Evolutionary conservation across 64 coral and sea anemone species (phyloP).

Genomic region (Pocillopora verrucosa): DNA sequence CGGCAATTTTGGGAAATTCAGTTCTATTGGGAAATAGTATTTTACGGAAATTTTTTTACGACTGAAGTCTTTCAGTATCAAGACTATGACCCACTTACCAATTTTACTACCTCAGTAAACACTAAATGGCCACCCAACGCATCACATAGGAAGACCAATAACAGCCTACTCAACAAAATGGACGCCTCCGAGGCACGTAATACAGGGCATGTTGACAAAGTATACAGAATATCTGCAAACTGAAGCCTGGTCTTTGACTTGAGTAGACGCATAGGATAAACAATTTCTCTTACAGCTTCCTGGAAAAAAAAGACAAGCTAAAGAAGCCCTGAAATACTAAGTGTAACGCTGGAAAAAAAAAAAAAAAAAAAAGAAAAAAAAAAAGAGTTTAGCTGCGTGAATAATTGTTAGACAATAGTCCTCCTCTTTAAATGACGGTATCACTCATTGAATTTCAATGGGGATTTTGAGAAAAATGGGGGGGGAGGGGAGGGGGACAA

Average conservation of each 20-base stretch:
- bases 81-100: not conserved
- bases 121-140: conserved; percentile 7
- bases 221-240: not conserved
- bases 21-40: too few relatives aligned
- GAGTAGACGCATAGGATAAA: conserved; percentile 15
- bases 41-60: too few relatives aligned
- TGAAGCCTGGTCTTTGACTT: conserved; percentile 16
- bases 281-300: not conserved
- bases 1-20: too few relatives aligned
- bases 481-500: too few relatives aligned
- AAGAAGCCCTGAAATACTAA: not conserved
- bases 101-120: not conserved
- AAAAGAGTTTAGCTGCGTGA: not conserved
- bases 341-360: not conserved
- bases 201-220: not conserved
- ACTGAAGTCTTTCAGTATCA: too few relatives aligned
- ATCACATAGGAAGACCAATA: conserved; percentile 22
- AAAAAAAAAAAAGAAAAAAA: not conserved
- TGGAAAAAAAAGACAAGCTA: not conserved
- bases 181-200: not conserved
- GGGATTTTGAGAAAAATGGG: too few relatives aligned
- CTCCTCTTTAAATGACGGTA: too few relatives aligned
- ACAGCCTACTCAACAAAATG: conserved; percentile 7
- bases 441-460: too few relatives aligned
- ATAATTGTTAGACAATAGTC: too few relatives aligned